Conservation (phyloP, 2,797 vertebrate genomes). For the Phalanger gymnotis region DNA sequence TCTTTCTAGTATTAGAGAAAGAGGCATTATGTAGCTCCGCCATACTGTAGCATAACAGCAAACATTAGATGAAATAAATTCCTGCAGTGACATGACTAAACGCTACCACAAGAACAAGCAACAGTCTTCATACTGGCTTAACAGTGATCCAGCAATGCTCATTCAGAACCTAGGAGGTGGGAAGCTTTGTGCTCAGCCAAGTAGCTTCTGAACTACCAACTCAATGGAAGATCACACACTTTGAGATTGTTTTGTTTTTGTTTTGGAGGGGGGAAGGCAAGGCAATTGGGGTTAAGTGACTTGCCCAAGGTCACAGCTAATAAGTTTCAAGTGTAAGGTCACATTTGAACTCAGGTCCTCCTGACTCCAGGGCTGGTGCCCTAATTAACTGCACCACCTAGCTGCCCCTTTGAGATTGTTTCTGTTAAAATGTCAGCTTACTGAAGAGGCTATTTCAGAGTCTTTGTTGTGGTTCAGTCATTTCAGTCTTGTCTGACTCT, state of each 20-base stretch:
- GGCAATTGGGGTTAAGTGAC: no score
- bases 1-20: constrained; percentile 84
- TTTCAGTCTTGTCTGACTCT: no score
- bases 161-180: constrained; percentile 51
- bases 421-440: constrained; percentile 54
- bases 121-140: constrained; percentile 54
- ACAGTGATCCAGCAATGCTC: constrained; percentile 57
- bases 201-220: constrained; percentile 27
- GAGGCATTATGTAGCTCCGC: constrained; percentile 61
- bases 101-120: constrained; percentile 43
- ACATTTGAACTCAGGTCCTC: no score
- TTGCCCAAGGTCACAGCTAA: no score
- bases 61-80: constrained; percentile 56
- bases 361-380: no score
- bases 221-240: constrained; percentile 58
- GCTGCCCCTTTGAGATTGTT: constrained; percentile 49
- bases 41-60: constrained; percentile 50
- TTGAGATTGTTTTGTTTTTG: no score
- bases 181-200: constrained; percentile 56
- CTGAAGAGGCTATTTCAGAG: constrained; percentile 63
- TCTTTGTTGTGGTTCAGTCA: not conserved
- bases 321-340: no score
- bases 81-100: constrained; percentile 67
- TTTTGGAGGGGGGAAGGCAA: no score
- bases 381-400: no score